Evolutionary conservation across 2,113 vertebrate species (phyloP).

Genomic region (Carollia perspicillata): DNA sequence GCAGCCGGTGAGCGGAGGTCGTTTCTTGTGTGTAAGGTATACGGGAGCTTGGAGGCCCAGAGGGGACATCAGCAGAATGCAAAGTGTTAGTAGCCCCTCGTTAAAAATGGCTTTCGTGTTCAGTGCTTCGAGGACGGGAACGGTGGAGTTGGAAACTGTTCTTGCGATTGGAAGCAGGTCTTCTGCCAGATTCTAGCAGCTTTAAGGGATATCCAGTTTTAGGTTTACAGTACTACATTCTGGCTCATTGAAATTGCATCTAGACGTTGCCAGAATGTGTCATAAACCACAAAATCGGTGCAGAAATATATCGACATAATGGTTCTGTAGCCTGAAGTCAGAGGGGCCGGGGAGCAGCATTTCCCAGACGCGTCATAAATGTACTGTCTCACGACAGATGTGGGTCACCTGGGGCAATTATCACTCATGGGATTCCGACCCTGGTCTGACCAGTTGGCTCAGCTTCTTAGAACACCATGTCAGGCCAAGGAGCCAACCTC

Average conservation of each 20-base stretch:
- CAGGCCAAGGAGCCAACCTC: background rate
- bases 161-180: conserved; percentile 51
- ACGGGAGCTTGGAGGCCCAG: background rate
- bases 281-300: conserved; percentile 60
- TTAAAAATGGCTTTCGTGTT: conserved; percentile 66
- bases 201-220: conserved; percentile 66
- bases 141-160: conserved; percentile 37
- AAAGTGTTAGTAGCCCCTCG: conserved; percentile 40
- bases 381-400: background rate
- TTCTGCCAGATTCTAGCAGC: conserved; percentile 63
- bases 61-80: background rate
- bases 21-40: background rate
- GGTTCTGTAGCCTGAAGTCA: conserved; percentile 26
- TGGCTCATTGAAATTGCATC: conserved; percentile 61
- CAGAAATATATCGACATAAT: conserved; percentile 57
- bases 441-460: conserved; percentile 16
- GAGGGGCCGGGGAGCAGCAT: background rate
- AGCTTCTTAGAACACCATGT: background rate
- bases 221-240: conserved; percentile 66
- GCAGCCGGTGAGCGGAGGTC: background rate
- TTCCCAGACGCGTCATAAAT: background rate
- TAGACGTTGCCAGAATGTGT: conserved; percentile 62
- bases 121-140: conserved; percentile 16
- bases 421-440: background rate
- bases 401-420: background rate